Conservation (phyloP, 1,140 invertebrate genomes). For the Atta cephalotes region DNA sequence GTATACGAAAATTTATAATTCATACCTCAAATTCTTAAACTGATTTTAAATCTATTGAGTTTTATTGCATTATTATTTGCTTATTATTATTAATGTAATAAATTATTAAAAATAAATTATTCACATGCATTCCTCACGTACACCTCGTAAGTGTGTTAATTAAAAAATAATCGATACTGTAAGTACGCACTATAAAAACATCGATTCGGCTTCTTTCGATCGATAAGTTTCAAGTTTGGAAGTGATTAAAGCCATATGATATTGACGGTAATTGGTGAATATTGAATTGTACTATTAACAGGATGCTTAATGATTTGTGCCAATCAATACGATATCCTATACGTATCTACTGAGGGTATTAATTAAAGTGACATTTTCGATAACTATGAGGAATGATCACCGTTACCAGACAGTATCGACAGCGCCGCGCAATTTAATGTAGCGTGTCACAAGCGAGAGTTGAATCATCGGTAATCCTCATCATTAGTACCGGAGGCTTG, state of each 20-base stretch:
- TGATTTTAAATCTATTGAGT: background rate
- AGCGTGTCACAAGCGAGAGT: slow-evolving; percentile 62
- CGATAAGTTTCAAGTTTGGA: background rate
- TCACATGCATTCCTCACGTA: background rate
- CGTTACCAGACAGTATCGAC: slow-evolving; percentile 55
- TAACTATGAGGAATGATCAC: slow-evolving; percentile 69
- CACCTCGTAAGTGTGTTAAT: background rate
- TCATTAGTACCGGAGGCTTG: slow-evolving; percentile 48
- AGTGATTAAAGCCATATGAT: slow-evolving; percentile 36
- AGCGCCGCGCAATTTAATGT: slow-evolving; percentile 61
- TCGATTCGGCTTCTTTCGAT: slow-evolving; percentile 8
- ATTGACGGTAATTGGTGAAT: slow-evolving; percentile 56
- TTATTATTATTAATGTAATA: background rate
- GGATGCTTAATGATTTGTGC: slow-evolving; percentile 59
- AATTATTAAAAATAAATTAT: slow-evolving; percentile 20
- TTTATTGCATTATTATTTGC: slow-evolving; percentile 30
- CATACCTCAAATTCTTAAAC: background rate
- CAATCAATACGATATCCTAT: slow-evolving; percentile 67
- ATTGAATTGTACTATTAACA: slow-evolving; percentile 67
- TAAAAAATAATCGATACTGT: background rate
- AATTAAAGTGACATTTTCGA: slow-evolving; percentile 77
- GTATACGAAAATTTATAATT: background rate
- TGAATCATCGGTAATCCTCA: slow-evolving; percentile 60
- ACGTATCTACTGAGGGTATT: slow-evolving; percentile 61
- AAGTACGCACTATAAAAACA: background rate